A percentile compares a stretch with the other conserved stretches of the same genome.
These are phyloP conservation scores for Eolophus roseicapilla DNA, from an alignment of 2,113 vertebrate genomes.

Conservation along the genomic window DNA sequence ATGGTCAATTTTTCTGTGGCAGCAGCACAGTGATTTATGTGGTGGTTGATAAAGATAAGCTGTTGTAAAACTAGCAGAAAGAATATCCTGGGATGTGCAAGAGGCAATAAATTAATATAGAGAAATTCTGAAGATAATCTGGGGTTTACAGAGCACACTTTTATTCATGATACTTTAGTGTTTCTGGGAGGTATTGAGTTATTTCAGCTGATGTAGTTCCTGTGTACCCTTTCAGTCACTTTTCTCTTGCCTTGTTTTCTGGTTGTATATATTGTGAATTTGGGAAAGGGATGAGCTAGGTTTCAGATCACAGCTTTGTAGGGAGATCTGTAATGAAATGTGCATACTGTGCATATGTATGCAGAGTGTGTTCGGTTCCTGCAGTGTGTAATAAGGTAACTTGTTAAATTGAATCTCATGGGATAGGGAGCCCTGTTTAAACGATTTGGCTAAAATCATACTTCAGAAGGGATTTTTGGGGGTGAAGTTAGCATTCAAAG, in stretches of 20 bases:
- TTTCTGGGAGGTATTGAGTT: background rate
- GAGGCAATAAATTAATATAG: background rate
- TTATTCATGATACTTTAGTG: background rate
- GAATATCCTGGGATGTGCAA: background rate
- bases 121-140: background rate
- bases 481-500: background rate
- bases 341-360: background rate
- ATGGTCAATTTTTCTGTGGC: background rate
- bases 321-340: background rate
- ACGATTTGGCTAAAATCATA: background rate
- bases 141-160: background rate
- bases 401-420: background rate
- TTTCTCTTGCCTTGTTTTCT: background rate
- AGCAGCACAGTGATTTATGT: background rate
- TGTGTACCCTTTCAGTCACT: background rate
- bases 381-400: background rate
- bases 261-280: background rate
- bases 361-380: background rate
- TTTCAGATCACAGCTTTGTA: background rate
- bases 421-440: background rate
- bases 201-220: background rate
- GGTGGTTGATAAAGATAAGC: background rate
- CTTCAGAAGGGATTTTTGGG: background rate
- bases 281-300: rapidly evolving
- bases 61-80: background rate